These are phyloP conservation scores for Etheostoma nigrum DNA, from an alignment of 2,797 vertebrate species.

Conservation along the genomic window DNA sequence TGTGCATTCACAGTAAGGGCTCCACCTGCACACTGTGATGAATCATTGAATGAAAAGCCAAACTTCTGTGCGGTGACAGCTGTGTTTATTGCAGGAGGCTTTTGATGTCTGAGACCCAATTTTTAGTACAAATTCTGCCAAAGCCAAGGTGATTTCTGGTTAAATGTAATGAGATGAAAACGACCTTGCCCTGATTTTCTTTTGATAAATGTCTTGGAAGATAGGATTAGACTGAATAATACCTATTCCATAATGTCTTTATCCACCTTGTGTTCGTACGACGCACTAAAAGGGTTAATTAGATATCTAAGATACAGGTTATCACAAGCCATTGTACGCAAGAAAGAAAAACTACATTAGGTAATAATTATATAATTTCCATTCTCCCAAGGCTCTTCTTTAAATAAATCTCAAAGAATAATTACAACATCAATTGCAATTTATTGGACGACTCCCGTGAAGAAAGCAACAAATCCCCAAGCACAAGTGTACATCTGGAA, in stretches of 20 bases:
- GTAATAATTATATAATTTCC: constrained; percentile 43
- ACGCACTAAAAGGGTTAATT: constrained; percentile 9
- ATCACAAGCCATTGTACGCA: constrained; percentile 6
- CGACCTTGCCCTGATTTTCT: constrained; percentile 11
- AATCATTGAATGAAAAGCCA: constrained; percentile 44
- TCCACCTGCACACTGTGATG: constrained; percentile 46
- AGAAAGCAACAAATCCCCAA: constrained; percentile 50
- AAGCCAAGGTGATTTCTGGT: constrained; percentile 2
- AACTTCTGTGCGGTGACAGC: constrained; percentile 45
- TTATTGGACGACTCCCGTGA: constrained; percentile 42
- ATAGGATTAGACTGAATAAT: constrained; percentile 32
- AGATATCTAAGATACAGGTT: not conserved
- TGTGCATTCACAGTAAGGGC: constrained; percentile 1
- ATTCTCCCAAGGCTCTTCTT: constrained; percentile 23
- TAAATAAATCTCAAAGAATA: constrained; percentile 46
- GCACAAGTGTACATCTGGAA: constrained; percentile 69
- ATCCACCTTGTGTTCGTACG: constrained; percentile 5
- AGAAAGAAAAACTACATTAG: constrained; percentile 22
- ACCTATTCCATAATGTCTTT: constrained; percentile 12
- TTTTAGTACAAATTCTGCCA: constrained; percentile 25
- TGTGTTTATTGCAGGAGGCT: constrained; percentile 44
- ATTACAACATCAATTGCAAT: constrained; percentile 60
- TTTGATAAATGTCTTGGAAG: constrained; percentile 15
- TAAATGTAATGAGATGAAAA: constrained; percentile 48
- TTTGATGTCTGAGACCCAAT: constrained; percentile 50